Conservation (phyloP, 2,113 vertebrate genomes). For the Calonectris borealis region DNA sequence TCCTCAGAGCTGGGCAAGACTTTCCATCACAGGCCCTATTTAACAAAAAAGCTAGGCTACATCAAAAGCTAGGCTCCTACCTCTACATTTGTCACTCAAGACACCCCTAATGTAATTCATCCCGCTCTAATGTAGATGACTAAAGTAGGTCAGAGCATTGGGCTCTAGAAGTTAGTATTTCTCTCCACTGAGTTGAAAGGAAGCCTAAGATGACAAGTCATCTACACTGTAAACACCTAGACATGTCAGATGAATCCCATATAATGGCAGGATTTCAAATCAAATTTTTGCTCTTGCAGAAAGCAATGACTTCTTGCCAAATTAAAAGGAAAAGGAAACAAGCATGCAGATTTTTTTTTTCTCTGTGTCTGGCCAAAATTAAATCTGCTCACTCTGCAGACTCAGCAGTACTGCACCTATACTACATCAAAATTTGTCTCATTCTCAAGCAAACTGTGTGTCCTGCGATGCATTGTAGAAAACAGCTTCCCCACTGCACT, state of each 20-base stretch:
- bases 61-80: slow-evolving; percentile 10
- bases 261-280: neutral
- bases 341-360: neutral
- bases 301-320: neutral
- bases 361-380: neutral
- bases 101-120: neutral
- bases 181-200: neutral
- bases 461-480: neutral
- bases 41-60: neutral
- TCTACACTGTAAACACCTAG: neutral
- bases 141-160: slow-evolving; percentile 24
- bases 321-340: neutral
- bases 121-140: neutral
- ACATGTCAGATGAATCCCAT: neutral
- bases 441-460: neutral
- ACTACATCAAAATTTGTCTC: neutral
- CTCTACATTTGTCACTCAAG: neutral
- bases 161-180: neutral
- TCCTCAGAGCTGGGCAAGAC: neutral
- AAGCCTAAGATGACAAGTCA: neutral
- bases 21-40: neutral
- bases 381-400: neutral
- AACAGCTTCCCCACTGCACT: neutral
- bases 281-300: neutral
- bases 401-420: neutral